A percentile compares a stretch with the other conserved stretches of the same genome.
phyloP scores from a whole-genome alignment of 2,113 vertebrate species.

The Osmerus eperlanus region DNA sequence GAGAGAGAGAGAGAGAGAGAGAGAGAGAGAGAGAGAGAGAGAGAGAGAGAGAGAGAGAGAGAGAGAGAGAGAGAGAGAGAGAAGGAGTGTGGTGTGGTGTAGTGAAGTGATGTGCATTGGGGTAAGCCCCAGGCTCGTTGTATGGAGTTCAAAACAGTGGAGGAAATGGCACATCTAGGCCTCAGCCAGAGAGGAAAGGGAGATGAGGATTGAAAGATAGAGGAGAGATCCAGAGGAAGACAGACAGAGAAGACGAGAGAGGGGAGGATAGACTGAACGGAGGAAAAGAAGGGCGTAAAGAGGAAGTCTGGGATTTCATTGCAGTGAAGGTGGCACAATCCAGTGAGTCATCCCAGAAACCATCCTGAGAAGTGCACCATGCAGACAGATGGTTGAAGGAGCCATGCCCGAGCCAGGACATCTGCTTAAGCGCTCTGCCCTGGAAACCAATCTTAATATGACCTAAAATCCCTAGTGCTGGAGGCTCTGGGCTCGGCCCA shows the following conservation, averaged over 20 bases:
- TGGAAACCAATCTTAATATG: not conserved
- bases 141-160: constrained; percentile 4
- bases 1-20: not conserved
- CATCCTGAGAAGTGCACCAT: not conserved
- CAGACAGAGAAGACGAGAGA: not conserved
- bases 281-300: not conserved
- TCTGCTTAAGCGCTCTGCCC: not conserved
- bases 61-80: too few species aligned
- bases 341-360: constrained; percentile 7
- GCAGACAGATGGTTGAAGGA: constrained; percentile 1
- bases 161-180: constrained; percentile 12
- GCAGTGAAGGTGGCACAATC: not conserved
- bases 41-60: not conserved
- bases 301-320: not conserved
- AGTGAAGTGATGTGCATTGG: not conserved
- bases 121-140: constrained; percentile 2
- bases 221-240: not conserved
- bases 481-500: not conserved
- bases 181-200: not conserved
- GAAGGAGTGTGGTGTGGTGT: too few species aligned
- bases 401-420: constrained; percentile 2
- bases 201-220: not conserved
- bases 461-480: not conserved
- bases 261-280: not conserved
- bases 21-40: not conserved